Evolutionary conservation across 2,888 invertebrate genomes (phyloP), one percentile per base, ranked within the genome.

Genomic region (Habroteleia sp.): DNA sequence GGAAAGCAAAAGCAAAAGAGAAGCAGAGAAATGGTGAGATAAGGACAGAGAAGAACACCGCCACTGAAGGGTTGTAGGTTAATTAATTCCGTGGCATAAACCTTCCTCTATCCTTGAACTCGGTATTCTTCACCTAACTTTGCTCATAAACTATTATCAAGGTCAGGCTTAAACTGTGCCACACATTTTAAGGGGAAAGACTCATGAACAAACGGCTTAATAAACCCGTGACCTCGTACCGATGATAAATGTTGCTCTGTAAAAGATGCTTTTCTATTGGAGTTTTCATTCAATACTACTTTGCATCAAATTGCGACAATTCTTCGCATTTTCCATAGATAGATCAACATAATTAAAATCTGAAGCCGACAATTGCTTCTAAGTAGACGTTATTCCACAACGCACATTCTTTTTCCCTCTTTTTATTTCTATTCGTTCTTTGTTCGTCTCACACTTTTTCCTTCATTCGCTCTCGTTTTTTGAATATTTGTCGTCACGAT

Each of bases 81-180:
- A 86, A 86, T 86, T 86, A 85, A 86, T 86, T 86, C 85, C 83
- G 81, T 83, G 80, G 83, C 85, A 85, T 85, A 85, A 86, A 84
- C 80, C 79, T 81, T 79, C 77, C 77, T 81, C 80, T 56, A 63
- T 62, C 68, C 74, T 73, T 60, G 73, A 72, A 69, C 76, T 69
- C 75, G 76, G 69, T 77, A 78, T 74, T 79, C 79, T 79, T 77
- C 60, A 58, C 65, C 54, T n/a, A 58, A 46, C 60, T 75, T 75
- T 71, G 80, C 85, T 86, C 84, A 83, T 86, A 83, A 85, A 85
- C 85, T 85, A 85, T 87, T 86, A 87, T 84, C 84, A 86, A 85
- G 84, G 85, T 85, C 85, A 81, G 77, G 79, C 77, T 84, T 81
- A 81, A 85, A 85, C 83, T 85, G 84, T 83, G 85, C 82, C 85